These are phyloP conservation scores for Nematostella vectensis DNA, from an alignment of 92 coral and sea anemone genomes.

Conservation along the genomic window DNA sequence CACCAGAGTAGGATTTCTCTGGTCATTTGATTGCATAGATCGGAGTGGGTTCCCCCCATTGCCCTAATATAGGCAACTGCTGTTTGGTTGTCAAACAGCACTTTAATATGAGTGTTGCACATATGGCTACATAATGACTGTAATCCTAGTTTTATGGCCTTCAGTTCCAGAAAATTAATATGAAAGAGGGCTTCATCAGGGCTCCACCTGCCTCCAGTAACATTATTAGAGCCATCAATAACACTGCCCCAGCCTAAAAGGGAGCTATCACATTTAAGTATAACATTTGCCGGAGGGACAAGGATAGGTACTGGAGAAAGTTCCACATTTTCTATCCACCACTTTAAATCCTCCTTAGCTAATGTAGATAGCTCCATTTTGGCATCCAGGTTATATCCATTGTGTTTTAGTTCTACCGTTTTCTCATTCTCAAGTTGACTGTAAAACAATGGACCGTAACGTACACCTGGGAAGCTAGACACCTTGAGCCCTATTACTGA, in stretches of 20 bases:
- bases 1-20: slow-evolving; percentile 27
- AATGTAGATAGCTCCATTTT: slow-evolving; percentile 10
- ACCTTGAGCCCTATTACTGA: slow-evolving; percentile 37
- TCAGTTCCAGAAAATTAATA: slow-evolving; percentile 30
- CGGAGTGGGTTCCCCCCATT: slow-evolving; percentile 19
- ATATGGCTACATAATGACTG: slow-evolving; percentile 14
- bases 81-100: slow-evolving; percentile 16
- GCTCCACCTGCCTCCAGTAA: slow-evolving; percentile 29
- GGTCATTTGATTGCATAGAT: slow-evolving; percentile 13
- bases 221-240: slow-evolving; percentile 9
- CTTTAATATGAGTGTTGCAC: slow-evolving; percentile 7
- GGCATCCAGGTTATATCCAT: slow-evolving; percentile 19
- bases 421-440: slow-evolving; percentile 30
- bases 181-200: slow-evolving; percentile 9
- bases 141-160: slow-evolving; percentile 27
- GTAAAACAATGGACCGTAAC: slow-evolving; percentile 30
- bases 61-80: not conserved
- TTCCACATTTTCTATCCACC: slow-evolving; percentile 24
- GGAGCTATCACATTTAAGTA: slow-evolving; percentile 37
- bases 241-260: slow-evolving; percentile 33
- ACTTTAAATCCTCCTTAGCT: slow-evolving; percentile 17
- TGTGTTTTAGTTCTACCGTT: slow-evolving; percentile 15
- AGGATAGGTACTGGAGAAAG: slow-evolving; percentile 7
- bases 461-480: slow-evolving; percentile 25
- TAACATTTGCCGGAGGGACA: not conserved